A percentile compares a stretch with the other conserved stretches of the same genome.
phyloP scores from a whole-genome alignment of 2,888 invertebrate genomes.

The Drosophila cracens region DNA sequence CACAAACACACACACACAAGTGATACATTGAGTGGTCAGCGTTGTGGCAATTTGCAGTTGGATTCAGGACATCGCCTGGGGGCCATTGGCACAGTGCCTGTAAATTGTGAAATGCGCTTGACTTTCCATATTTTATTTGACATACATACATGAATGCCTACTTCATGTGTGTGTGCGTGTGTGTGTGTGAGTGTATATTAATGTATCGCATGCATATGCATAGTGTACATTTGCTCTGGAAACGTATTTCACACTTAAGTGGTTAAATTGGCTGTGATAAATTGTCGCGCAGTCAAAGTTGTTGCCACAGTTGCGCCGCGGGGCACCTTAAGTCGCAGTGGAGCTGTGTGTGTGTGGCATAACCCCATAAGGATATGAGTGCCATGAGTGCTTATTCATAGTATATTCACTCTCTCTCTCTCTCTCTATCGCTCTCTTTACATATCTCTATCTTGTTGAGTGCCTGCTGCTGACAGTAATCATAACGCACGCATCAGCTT shows the following conservation, averaged over 20 bases:
- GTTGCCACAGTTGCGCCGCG: constrained; percentile 59
- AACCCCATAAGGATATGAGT: constrained; percentile 58
- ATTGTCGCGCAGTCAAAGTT: constrained; percentile 76
- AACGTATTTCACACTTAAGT: constrained; percentile 79
- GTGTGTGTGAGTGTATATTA: constrained; percentile 9
- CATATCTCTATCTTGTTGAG: constrained; percentile 16
- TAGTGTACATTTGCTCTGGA: constrained; percentile 42
- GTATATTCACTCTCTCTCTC: constrained; percentile 25
- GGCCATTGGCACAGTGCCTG: constrained; percentile 39
- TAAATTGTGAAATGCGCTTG: constrained; percentile 43
- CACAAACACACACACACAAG: constrained; percentile 20
- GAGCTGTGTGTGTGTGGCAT: constrained; percentile 23
- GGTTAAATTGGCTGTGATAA: constrained; percentile 82
- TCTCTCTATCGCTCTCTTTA: not conserved
- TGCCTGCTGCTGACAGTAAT: constrained; percentile 76
- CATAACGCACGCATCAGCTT: constrained; percentile 74
- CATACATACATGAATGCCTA: constrained; percentile 11
- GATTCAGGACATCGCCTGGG: constrained; percentile 27
- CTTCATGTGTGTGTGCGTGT: constrained; percentile 1
- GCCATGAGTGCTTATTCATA: constrained; percentile 67
- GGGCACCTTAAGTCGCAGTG: constrained; percentile 68
- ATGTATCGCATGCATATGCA: constrained; percentile 41
- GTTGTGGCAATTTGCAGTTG: constrained; percentile 50
- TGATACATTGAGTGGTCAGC: constrained; percentile 58
- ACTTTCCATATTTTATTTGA: constrained; percentile 56